phyloP scores from a whole-genome alignment of 23 tunicate genomes.

The Ascidia mentula region DNA sequence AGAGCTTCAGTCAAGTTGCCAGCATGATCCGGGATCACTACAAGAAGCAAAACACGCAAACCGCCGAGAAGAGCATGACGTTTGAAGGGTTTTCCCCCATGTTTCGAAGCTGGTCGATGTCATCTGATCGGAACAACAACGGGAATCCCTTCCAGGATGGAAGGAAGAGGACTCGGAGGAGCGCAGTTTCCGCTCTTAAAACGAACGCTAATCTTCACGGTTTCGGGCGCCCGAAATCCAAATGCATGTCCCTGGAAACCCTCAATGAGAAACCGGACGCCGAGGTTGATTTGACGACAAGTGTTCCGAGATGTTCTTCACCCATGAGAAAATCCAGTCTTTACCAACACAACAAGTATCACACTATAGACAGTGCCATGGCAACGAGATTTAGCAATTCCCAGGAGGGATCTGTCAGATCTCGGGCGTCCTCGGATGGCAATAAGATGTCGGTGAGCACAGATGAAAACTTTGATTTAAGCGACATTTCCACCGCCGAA shows the following conservation, averaged over 20 bases:
- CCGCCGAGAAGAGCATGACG: not conserved
- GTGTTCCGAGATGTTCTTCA: not conserved
- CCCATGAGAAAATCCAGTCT: not conserved
- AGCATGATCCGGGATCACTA: conserved; percentile 45
- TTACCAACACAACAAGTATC: conserved; percentile 5
- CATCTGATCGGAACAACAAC: conserved; percentile 13
- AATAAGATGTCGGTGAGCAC: conserved; percentile 39
- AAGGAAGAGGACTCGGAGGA: not conserved
- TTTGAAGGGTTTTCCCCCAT: not conserved
- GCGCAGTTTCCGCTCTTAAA: not conserved
- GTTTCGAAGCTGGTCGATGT: conserved; percentile 13
- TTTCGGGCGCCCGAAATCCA: not conserved
- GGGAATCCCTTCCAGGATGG: conserved; percentile 9
- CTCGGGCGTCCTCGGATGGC: conserved; percentile 10
- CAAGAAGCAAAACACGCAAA: not conserved
- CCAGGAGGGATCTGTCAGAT: not conserved
- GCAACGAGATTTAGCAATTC: not conserved
- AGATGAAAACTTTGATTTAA: conserved; percentile 33
- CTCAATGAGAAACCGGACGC: conserved; percentile 31
- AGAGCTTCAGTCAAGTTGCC: conserved; percentile 48
- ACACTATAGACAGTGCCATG: conserved; percentile 28
- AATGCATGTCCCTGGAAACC: conserved; percentile 37
- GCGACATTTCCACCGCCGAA: conserved; percentile 39
- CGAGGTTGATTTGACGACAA: not conserved
- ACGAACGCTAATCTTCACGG: not conserved